Base-by-base conservation (phyloP, 2,888 invertebrate genomes). In the Digitonthophagus gazella region DNA sequence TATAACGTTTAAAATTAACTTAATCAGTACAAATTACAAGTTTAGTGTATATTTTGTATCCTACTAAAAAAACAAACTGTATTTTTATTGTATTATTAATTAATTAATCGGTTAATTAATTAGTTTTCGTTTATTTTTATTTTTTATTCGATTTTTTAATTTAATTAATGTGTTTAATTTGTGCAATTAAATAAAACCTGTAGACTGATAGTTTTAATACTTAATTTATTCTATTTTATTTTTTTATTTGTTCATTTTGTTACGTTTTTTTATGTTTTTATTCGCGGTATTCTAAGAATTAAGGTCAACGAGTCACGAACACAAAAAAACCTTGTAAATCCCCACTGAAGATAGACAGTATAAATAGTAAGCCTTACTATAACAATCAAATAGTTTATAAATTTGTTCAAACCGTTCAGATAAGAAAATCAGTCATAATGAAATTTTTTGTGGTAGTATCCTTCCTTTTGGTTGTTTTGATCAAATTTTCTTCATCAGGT, bases 131-230 rank as follows among this genome's bases (percentile, higher is more conserved):
- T 76, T 74, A 73, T 76, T 75, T 77, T 79, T 76, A 79, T 78
- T 76, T 79, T 75, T 76, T 78, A 63, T 68, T 70, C 66, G 67
- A 68, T 69, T 73, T 16, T 68, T 69, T 71, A 78, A 79, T 81
- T 79, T 80, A 78, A 80, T 79, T 78, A 80, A 80, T 80, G 80
- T 81, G 80, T 81, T 80, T 73, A n/a, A n/a, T 80, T 74, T 80
- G 81, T 81, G 81, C 81, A 81, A 81, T 81, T 77, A 81, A 76
- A 80, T 80, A 80, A 81, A 78, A 77, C 78, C 64, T 70, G 80
- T 81, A 81, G 81, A 81, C 81, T 81, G 81, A 81, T 80, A 80
- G 78, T 79, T 80, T 79, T 74, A 73, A 69, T 75, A 73, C 72
- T 73, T 71, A 73, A 72, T 72, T 71, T 73, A 74, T 73, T 73